A percentile compares a stretch with the other conserved stretches of the same genome.
Evolutionary conservation across 2,797 vertebrate species (phyloP).

Genomic region (Antennarius maculatus): DNA sequence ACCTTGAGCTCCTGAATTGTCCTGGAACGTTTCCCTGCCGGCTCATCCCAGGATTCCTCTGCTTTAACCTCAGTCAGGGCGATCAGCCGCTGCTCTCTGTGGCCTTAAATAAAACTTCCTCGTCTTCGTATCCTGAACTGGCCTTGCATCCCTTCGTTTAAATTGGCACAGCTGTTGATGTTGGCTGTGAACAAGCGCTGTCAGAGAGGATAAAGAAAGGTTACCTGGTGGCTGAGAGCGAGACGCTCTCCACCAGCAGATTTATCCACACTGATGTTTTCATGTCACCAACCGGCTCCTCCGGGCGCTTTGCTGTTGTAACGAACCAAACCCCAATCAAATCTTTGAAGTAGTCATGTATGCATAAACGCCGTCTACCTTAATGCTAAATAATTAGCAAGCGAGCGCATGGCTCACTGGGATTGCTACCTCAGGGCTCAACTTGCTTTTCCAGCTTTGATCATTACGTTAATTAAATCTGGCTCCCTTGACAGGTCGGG

Average conservation of each 20-base stretch:
- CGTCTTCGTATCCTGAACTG: constrained; percentile 48
- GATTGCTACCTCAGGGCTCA: constrained; percentile 81
- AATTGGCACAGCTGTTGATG: constrained; percentile 55
- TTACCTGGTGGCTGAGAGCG: constrained; percentile 81
- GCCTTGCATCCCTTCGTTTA: constrained; percentile 67
- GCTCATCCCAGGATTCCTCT: too few species aligned
- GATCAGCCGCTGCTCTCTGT: constrained; percentile 20
- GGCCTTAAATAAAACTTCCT: constrained; percentile 59
- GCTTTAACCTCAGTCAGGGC: constrained; percentile 34
- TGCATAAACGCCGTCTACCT: constrained; percentile 82
- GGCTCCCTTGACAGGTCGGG: constrained; percentile 82
- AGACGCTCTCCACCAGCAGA: constrained; percentile 70
- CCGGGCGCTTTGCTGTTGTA: constrained; percentile 77
- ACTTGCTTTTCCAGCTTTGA: constrained; percentile 82
- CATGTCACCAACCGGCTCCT: constrained; percentile 77
- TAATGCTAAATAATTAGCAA: constrained; percentile 88
- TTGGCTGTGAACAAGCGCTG: constrained; percentile 74
- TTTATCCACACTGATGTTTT: constrained; percentile 86
- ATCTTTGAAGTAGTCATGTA: constrained; percentile 86
- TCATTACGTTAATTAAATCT: constrained; percentile 87
- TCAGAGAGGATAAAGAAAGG: constrained; percentile 80
- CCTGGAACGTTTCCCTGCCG: too few species aligned
- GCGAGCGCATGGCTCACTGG: constrained; percentile 67
- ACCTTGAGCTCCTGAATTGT: constrained; percentile 25
- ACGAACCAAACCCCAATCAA: constrained; percentile 81